Conservation (phyloP, 2,797 vertebrate genomes). For the Acipenser transmontanus region DNA sequence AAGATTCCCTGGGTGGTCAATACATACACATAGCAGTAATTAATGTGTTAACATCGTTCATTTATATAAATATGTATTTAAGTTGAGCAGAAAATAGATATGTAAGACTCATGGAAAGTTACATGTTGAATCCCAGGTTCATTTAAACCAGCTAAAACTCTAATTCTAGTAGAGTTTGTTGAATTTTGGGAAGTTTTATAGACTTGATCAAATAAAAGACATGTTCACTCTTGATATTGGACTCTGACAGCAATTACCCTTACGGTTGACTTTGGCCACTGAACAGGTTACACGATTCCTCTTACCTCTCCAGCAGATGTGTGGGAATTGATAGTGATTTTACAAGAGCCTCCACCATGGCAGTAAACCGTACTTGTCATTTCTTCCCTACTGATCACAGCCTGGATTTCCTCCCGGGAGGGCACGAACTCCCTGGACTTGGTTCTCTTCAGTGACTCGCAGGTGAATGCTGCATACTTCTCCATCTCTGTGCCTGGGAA, state of each 20-base stretch:
- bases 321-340: conserved; percentile 92
- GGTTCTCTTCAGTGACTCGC: conserved; percentile 80
- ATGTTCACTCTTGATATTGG: not conserved
- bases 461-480: conserved; percentile 74
- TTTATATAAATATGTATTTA: too few relatives aligned
- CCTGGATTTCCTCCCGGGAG: conserved; percentile 82
- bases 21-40: too few relatives aligned
- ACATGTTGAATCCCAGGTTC: too few relatives aligned
- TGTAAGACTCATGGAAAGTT: too few relatives aligned
- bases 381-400: conserved; percentile 81
- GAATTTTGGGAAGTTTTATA: not conserved
- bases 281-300: not conserved
- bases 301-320: conserved; percentile 93
- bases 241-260: not conserved
- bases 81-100: not conserved
- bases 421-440: conserved; percentile 85
- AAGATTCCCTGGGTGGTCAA: too few relatives aligned
- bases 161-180: too few relatives aligned
- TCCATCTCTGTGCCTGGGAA: conserved; percentile 85
- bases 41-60: too few relatives aligned
- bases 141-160: too few relatives aligned
- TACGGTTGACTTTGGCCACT: not conserved
- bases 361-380: conserved; percentile 91
- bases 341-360: conserved; percentile 92
- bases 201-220: not conserved